Conservation (phyloP, 2,888 invertebrate genomes). For the Cerastis leucographa region DNA sequence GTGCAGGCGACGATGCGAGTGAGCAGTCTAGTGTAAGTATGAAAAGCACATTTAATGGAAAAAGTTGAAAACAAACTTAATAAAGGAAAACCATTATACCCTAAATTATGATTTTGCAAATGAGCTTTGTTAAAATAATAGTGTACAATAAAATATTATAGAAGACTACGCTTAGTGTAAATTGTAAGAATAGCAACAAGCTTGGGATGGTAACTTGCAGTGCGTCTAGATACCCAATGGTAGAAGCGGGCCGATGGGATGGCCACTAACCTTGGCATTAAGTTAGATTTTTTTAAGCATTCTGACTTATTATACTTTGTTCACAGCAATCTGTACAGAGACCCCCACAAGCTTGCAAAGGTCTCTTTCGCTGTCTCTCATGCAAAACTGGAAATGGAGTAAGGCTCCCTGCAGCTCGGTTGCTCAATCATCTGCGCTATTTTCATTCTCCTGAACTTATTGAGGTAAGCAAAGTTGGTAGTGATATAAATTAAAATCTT, state of each 20-base stretch:
- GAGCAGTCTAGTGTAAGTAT: slow-evolving; percentile 79
- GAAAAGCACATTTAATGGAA: neutral
- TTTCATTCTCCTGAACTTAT: slow-evolving; percentile 86
- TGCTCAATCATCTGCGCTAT: slow-evolving; percentile 89
- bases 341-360: slow-evolving; percentile 83
- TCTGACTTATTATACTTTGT: neutral
- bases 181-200: too few species aligned
- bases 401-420: slow-evolving; percentile 82
- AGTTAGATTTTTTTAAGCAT: neutral
- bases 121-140: neutral
- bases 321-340: slow-evolving; percentile 74
- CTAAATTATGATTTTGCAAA: neutral
- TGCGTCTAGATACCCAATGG: too few species aligned
- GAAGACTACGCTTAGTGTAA: too few species aligned
- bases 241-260: too few species aligned
- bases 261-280: neutral
- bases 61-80: neutral
- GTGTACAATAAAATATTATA: neutral
- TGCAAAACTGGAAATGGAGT: slow-evolving; percentile 83
- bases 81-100: neutral
- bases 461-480: slow-evolving; percentile 78
- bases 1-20: slow-evolving; percentile 77
- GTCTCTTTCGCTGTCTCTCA: slow-evolving; percentile 88
- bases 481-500: neutral
- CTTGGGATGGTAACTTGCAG: too few species aligned